Evolutionary conservation across 1,140 invertebrate genomes (phyloP).

Genomic region (Aporrectodea caliginosa): DNA sequence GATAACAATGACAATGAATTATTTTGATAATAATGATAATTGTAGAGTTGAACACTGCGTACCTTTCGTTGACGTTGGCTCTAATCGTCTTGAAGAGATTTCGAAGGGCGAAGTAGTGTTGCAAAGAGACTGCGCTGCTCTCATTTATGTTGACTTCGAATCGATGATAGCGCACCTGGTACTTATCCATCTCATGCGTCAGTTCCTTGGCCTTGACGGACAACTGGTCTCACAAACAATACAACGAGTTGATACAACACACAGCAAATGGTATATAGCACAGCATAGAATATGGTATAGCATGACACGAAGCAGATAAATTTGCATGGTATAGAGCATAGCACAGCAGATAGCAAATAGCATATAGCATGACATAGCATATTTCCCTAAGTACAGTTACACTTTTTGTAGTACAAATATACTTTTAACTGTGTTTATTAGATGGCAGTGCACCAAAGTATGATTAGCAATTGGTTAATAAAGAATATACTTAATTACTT

Average conservation of each 20-base stretch:
- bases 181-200: slow-evolving; percentile 46
- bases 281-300: no score
- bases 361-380: no score
- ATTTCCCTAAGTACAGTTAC: no score
- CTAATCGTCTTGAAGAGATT: slow-evolving; percentile 39
- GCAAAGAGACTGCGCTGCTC: slow-evolving; percentile 40
- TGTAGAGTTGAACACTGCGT: neutral
- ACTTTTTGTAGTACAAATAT: no score
- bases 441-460: no score
- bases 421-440: no score
- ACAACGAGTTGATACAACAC: neutral
- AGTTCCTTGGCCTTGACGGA: slow-evolving; percentile 37
- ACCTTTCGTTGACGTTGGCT: slow-evolving; percentile 38
- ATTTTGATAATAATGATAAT: neutral
- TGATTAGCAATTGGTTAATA: no score
- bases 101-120: slow-evolving; percentile 41
- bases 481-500: no score
- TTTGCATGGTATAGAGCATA: no score
- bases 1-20: no score
- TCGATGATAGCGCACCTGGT: slow-evolving; percentile 45
- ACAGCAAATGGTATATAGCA: neutral
- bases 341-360: no score
- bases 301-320: no score
- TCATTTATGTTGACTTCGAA: slow-evolving; percentile 43
- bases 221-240: slow-evolving; percentile 37